Base-by-base conservation (phyloP, 1,140 invertebrate species). In the Tenebrio molitor region DNA sequence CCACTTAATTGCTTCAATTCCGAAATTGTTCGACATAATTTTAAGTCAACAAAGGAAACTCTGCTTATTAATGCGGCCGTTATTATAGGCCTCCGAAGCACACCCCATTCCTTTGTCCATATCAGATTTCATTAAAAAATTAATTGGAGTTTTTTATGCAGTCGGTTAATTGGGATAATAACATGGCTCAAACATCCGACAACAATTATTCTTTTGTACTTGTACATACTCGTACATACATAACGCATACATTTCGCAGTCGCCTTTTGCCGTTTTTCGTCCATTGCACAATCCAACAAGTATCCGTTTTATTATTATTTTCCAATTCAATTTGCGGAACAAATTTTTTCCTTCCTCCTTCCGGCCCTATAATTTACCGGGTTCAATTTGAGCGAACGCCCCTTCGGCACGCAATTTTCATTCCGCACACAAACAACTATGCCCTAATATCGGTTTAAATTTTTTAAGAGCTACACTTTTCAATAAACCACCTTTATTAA, bases 101-200 rank as follows among this genome's bases (percentile, higher is more conserved):
- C 25, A 34, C 21, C 58, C 58, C 15, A 15, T 12, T 29, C 21
- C 29, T 36, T 64, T 17, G 25, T 34, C 23, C 58, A 10, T 64
- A 65, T 65, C 63, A 65, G 63, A 65, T 66, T 66, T 66, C 36
- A 66, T 66, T 66, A 39, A 65, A 64, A 65, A 62, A 62, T 62
- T 62, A 62, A 62, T 62, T 65, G 21, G 63, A 65, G n/a, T 33
- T 65, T 65, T 65, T 63, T 39, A 19, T 41, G 16, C 34, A 25
- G 7, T 4, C 25, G 10, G 33, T 41, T 41, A 65, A 65, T 65
- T 65, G 25, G 33, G 17, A 39, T 65, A 65, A 65, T 65, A 21
- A 65, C 63, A 65, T 17, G 15, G 5, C 6, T 53, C 46, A 58
- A 58, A 25, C 46, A 42, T 65, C 63, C 39, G 36, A 42, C 19